phyloP scores from a whole-genome alignment of 2,888 invertebrate species.

The Eupeodes luniger region DNA sequence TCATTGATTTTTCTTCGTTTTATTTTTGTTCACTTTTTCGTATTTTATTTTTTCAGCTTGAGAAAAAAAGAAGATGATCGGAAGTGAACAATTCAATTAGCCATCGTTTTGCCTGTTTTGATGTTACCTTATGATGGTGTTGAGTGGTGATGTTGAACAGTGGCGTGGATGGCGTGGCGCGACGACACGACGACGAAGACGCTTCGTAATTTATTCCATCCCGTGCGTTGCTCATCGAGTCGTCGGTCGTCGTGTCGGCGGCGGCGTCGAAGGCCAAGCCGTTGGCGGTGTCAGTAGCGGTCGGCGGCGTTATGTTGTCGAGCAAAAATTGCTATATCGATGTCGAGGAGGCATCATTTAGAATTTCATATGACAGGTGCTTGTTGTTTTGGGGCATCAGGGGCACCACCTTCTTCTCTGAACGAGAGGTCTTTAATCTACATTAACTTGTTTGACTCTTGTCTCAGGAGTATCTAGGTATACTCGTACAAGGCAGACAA shows the following conservation, averaged over 20 bases:
- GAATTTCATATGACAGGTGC: constrained; percentile 6
- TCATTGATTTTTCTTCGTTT: background rate
- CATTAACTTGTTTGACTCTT: background rate
- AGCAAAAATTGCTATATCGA: constrained; percentile 7
- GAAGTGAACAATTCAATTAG: constrained; percentile 22
- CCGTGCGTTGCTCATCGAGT: background rate
- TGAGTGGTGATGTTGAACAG: background rate
- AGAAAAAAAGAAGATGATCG: background rate
- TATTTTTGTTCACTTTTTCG: background rate
- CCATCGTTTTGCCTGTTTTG: background rate
- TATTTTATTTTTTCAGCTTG: background rate
- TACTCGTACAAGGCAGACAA: background rate
- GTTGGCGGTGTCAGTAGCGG: background rate
- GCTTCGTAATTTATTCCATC: constrained; percentile 12
- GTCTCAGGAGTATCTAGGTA: background rate
- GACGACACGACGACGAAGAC: background rate
- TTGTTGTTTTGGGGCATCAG: background rate
- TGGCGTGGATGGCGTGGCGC: no score
- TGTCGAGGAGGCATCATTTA: background rate
- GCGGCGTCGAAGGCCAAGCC: no score
- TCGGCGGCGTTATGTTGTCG: no score
- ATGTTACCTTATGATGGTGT: no score
- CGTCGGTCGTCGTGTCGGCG: background rate
- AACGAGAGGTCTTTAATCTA: background rate
- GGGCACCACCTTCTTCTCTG: background rate